Percentiles rank a stretch among this genome's conserved stretches.
phyloP scores from a whole-genome alignment of 2,113 vertebrate genomes.

The Aegypius monachus region DNA sequence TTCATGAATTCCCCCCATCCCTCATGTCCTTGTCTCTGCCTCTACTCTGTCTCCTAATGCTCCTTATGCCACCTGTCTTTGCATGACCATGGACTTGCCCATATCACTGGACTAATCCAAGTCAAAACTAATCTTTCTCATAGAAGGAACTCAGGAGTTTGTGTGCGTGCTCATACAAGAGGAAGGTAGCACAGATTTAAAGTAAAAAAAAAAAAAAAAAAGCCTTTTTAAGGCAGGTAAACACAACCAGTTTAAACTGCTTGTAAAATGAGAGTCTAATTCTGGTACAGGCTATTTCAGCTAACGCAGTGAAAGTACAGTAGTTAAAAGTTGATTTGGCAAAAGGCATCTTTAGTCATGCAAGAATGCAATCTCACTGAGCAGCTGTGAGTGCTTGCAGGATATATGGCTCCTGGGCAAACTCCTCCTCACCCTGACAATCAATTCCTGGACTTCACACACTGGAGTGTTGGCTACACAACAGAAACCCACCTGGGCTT shows the following conservation, averaged over 20 bases:
- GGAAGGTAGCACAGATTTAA: not conserved
- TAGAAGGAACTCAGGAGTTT: not conserved
- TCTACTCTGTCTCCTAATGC: not conserved
- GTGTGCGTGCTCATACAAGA: not conserved
- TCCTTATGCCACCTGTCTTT: not conserved
- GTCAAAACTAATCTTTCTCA: not conserved
- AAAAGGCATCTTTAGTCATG: not conserved
- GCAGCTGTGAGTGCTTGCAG: not conserved
- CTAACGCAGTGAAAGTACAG: not conserved
- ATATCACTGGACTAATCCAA: not conserved
- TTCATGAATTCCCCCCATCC: not conserved
- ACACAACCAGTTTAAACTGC: not conserved
- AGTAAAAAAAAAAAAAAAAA: not conserved
- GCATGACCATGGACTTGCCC: not conserved
- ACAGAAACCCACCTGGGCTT: not conserved
- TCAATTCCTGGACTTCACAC: not conserved
- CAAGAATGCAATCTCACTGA: not conserved
- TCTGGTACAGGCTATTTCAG: not conserved
- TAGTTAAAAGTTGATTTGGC: not conserved
- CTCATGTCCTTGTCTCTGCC: fast-evolving
- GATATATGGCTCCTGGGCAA: not conserved
- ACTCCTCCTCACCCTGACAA: not conserved
- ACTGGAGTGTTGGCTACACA: not conserved
- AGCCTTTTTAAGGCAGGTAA: no score
- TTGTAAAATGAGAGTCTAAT: not conserved